phyloP scores from a whole-genome alignment of 92 coral and sea anemone genomes.

The Pocillopora grandis region DNA sequence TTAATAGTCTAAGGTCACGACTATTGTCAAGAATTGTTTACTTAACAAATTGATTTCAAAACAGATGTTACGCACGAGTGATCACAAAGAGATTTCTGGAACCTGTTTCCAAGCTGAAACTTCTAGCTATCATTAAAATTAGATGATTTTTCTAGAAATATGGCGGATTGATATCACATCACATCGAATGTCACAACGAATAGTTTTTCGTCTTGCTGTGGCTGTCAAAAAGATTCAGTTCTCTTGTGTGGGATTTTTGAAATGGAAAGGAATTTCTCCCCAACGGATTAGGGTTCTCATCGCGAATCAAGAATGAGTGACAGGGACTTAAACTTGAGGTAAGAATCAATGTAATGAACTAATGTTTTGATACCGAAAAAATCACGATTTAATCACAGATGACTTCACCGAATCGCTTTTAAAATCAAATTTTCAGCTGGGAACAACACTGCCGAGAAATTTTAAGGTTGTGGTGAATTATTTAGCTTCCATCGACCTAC shows the following conservation, averaged over 20 bases:
- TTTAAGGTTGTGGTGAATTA: neutral
- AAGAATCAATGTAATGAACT: neutral
- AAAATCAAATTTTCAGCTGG: neutral
- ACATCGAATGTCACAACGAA: neutral
- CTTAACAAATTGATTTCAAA: neutral
- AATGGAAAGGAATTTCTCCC: neutral
- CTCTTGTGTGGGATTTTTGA: too few species aligned
- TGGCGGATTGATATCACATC: slow-evolving; percentile 15
- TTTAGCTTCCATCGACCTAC: neutral
- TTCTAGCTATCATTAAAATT: slow-evolving; percentile 33
- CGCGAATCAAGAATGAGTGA: slow-evolving; percentile 7
- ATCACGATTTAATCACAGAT: too few species aligned
- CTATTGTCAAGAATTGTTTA: neutral
- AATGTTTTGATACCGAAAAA: neutral
- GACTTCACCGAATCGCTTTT: neutral
- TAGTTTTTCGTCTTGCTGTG: neutral
- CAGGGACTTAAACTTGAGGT: slow-evolving; percentile 3
- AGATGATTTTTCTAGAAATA: slow-evolving; percentile 21
- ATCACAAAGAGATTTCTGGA: neutral
- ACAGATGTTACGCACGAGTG: slow-evolving; percentile 15
- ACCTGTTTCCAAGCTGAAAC: slow-evolving; percentile 19
- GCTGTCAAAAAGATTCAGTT: neutral
- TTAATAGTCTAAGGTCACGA: neutral
- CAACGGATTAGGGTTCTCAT: neutral
- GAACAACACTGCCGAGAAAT: neutral